phyloP scores from a whole-genome alignment of 2,113 vertebrate species.

The Gulo gulo region DNA sequence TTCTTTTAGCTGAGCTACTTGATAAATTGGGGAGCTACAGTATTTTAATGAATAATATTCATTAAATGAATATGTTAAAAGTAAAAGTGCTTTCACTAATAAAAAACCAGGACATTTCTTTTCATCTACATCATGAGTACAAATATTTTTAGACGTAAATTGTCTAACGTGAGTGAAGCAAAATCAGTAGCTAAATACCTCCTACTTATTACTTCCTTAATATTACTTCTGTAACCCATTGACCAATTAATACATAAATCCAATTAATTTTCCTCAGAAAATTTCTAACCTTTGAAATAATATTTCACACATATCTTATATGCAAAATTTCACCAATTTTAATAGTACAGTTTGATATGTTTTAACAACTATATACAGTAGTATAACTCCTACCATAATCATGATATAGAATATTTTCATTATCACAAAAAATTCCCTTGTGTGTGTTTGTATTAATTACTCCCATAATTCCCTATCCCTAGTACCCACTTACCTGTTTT shows the following conservation, averaged over 20 bases:
- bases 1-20: slow-evolving; percentile 31
- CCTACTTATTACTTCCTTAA: background rate
- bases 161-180: background rate
- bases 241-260: background rate
- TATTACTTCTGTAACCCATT: background rate
- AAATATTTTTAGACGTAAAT: background rate
- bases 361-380: background rate
- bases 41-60: background rate
- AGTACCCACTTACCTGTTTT: background rate
- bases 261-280: background rate
- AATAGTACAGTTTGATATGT: background rate
- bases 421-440: background rate
- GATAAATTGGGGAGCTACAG: background rate
- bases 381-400: background rate
- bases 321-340: background rate
- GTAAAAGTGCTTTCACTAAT: background rate
- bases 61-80: slow-evolving; percentile 9
- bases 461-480: background rate
- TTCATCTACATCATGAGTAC: background rate
- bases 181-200: background rate
- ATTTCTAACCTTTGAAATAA: background rate
- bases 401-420: background rate
- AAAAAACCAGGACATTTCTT: background rate
- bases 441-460: background rate
- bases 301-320: background rate